Conservation (phyloP, 1,140 invertebrate species). For the Ridgeia piscesae region DNA sequence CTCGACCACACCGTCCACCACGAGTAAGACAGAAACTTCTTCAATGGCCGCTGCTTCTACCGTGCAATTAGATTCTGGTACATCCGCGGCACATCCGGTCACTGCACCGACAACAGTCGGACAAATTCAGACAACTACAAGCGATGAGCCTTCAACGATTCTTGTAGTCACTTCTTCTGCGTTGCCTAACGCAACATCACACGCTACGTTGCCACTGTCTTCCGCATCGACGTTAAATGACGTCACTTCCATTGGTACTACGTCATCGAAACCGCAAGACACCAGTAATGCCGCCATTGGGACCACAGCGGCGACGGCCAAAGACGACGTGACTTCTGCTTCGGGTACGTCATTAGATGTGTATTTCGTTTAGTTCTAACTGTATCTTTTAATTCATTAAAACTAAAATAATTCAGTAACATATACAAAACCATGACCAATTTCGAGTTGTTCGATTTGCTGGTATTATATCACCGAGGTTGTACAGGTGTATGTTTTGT, state of each 20-base stretch:
- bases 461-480: too few relatives aligned
- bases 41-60: background rate
- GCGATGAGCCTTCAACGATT: background rate
- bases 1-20: background rate
- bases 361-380: too few relatives aligned
- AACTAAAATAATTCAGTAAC: too few relatives aligned
- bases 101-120: background rate
- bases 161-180: background rate
- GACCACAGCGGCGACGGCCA: background rate
- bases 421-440: too few relatives aligned
- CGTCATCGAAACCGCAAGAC: background rate
- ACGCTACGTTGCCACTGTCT: background rate
- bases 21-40: background rate
- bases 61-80: background rate
- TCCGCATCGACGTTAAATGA: background rate
- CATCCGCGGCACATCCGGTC: background rate
- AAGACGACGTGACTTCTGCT: background rate
- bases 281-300: background rate
- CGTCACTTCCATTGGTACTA: background rate
- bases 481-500: too few relatives aligned
- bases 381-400: too few relatives aligned
- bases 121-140: background rate
- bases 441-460: too few relatives aligned
- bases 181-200: background rate
- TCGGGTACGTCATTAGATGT: background rate